Evolutionary conservation across 2,113 vertebrate genomes (phyloP).

Genomic region (Dascyllus trimaculatus): DNA sequence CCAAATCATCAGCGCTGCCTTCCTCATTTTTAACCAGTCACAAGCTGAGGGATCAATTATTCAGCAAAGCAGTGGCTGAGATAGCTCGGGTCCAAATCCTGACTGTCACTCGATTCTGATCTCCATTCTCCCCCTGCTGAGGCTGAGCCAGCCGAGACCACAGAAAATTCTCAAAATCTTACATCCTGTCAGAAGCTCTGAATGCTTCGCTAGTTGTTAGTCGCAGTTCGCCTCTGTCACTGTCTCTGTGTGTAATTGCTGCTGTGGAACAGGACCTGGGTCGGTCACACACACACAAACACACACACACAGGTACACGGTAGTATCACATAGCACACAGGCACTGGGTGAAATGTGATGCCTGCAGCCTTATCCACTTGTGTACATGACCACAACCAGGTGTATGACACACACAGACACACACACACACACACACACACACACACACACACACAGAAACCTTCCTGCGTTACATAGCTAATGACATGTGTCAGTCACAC

Average conservation of each 20-base stretch:
- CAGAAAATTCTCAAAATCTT: slow-evolving; percentile 41
- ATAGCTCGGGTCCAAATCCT: slow-evolving; percentile 34
- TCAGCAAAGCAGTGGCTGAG: slow-evolving; percentile 40
- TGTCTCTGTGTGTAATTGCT: slow-evolving; percentile 57
- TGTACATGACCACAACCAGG: slow-evolving; percentile 66
- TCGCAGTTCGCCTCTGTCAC: slow-evolving; percentile 52
- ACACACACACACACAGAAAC: slow-evolving; percentile 31
- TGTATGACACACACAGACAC: slow-evolving; percentile 48
- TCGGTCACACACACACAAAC: slow-evolving; percentile 58
- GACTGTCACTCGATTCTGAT: slow-evolving; percentile 55
- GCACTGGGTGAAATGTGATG: slow-evolving; percentile 66
- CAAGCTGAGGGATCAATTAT: slow-evolving; percentile 68
- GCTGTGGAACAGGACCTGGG: slow-evolving; percentile 79
- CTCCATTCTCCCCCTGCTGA: slow-evolving; percentile 39
- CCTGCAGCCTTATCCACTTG: slow-evolving; percentile 50
- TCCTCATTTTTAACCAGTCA: slow-evolving; percentile 79
- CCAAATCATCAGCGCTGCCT: slow-evolving; percentile 73
- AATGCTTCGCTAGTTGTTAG: slow-evolving; percentile 68
- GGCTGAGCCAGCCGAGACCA: slow-evolving; percentile 29
- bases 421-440: slow-evolving; percentile 27
- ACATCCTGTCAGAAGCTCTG: slow-evolving; percentile 70
- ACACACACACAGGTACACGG: slow-evolving; percentile 50
- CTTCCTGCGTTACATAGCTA: slow-evolving; percentile 51
- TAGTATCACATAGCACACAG: slow-evolving; percentile 71
- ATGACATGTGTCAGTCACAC: slow-evolving; percentile 64